Evolutionary conservation across 2,888 invertebrate species (phyloP).

Genomic region (Rhingia rostrata): DNA sequence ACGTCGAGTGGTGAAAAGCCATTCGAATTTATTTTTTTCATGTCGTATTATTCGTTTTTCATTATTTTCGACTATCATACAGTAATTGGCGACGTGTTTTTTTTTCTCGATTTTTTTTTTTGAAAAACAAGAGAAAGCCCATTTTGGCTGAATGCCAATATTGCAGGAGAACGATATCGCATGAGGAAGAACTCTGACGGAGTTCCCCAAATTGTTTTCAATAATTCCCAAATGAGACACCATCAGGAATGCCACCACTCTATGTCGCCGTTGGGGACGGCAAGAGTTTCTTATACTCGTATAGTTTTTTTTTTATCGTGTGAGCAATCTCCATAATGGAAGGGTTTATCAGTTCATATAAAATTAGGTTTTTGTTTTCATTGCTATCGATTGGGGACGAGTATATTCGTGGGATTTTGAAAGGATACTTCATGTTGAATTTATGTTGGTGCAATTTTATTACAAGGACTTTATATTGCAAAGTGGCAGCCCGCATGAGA

Average conservation of each 20-base stretch:
- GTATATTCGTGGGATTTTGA: neutral
- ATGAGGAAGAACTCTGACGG: slow-evolving; percentile 14
- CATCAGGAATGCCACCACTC: slow-evolving; percentile 22
- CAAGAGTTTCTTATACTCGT: neutral
- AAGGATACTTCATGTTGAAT: slow-evolving; percentile 25
- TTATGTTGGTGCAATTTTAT: slow-evolving; percentile 38
- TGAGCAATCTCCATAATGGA: slow-evolving; percentile 8
- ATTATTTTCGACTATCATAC: slow-evolving; percentile 47
- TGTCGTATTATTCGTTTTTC: slow-evolving; percentile 12
- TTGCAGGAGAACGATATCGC: slow-evolving; percentile 6
- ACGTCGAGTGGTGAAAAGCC: slow-evolving; percentile 4
- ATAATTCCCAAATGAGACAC: slow-evolving; percentile 62
- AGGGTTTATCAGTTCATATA: slow-evolving; percentile 41
- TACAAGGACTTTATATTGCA: slow-evolving; percentile 40
- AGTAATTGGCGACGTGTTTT: slow-evolving; percentile 55
- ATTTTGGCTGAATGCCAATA: slow-evolving; percentile 62
- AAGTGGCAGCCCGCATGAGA: slow-evolving; percentile 13
- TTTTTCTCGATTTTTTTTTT: neutral
- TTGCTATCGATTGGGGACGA: slow-evolving; percentile 14
- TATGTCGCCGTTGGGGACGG: neutral
- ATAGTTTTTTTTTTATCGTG: neutral
- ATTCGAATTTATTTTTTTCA: slow-evolving; percentile 5
- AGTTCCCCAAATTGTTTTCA: slow-evolving; percentile 59
- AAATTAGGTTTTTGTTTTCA: slow-evolving; percentile 11
- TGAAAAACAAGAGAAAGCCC: neutral